Conservation (phyloP, 2,797 vertebrate genomes). For the Simalia tracyae region DNA sequence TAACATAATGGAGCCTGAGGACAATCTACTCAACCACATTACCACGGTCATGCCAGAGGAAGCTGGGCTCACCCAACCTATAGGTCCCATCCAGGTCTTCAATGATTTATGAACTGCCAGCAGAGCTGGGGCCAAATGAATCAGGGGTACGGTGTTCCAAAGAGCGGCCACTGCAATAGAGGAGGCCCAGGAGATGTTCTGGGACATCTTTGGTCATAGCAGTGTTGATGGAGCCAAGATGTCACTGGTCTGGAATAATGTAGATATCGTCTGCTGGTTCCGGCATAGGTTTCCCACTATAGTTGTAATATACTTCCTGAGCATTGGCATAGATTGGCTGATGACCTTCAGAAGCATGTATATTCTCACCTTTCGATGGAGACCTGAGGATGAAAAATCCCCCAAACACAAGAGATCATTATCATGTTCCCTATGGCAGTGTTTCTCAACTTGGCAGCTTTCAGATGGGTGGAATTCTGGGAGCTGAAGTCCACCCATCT, state of each 20-base stretch:
- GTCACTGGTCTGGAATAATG: conserved; percentile 44
- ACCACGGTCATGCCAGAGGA: not conserved
- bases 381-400: not conserved
- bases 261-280: conserved; percentile 47
- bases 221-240: not conserved
- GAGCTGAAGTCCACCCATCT: no score
- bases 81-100: not conserved
- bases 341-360: accelerated
- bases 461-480: no score
- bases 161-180: not conserved
- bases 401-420: not conserved
- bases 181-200: no score
- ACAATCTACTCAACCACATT: not conserved
- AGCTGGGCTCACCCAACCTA: not conserved
- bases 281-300: accelerated
- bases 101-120: not conserved
- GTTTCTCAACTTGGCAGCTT: no score
- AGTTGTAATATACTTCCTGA: not conserved
- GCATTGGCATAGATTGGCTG: conserved; percentile 74
- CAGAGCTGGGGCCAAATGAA: not conserved
- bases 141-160: not conserved
- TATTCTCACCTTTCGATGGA: accelerated
- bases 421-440: not conserved
- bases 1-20: not conserved
- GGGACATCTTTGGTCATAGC: no score